Evolutionary conservation across 2,797 vertebrate species (phyloP).

Genomic region (Acrocephalus scirpaceus): DNA sequence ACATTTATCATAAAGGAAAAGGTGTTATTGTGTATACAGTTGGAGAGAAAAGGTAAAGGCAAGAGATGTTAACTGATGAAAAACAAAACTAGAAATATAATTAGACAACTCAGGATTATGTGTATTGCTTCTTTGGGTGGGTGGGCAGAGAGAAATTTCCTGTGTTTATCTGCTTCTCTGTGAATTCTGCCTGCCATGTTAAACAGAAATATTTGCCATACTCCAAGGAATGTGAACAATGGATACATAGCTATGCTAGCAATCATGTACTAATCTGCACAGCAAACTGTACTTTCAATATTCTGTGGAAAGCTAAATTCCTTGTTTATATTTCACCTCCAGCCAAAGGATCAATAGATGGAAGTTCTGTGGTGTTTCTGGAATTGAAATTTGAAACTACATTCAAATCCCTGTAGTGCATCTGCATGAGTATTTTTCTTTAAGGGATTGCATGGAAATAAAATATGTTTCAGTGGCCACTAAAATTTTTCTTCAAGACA

Average conservation of each 20-base stretch:
- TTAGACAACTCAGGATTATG: neutral
- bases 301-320: neutral
- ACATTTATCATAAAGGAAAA: neutral
- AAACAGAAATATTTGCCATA: neutral
- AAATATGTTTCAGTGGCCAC: neutral
- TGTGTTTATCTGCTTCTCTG: neutral
- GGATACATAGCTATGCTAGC: neutral
- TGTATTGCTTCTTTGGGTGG: neutral
- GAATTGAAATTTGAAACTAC: neutral
- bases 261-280: neutral
- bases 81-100: neutral
- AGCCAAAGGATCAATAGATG: neutral
- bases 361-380: neutral
- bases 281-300: neutral
- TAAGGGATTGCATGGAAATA: neutral
- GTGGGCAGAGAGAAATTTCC: neutral
- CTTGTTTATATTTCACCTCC: neutral
- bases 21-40: neutral
- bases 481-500: neutral
- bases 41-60: neutral
- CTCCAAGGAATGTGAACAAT: neutral
- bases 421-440: accelerated
- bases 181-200: neutral
- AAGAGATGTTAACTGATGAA: neutral
- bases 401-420: neutral